Percentiles rank a stretch among this genome's conserved stretches.
These are phyloP conservation scores for Proctacanthus coquilletti DNA, from an alignment of 1,140 invertebrate species.

Conservation along the genomic window DNA sequence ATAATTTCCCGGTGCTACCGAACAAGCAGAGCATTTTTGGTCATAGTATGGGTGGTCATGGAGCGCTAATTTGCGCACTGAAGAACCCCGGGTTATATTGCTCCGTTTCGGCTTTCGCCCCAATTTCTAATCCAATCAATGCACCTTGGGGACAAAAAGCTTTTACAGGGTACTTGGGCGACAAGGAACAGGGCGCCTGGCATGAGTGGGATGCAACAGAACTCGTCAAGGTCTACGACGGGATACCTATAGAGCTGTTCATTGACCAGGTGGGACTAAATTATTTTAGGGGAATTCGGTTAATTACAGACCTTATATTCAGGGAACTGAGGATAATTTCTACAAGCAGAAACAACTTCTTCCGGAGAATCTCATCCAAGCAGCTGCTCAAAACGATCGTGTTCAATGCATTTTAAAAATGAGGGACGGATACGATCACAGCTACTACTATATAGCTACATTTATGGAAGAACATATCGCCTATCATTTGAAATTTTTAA, in stretches of 20 bases:
- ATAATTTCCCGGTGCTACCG: constrained; percentile 48
- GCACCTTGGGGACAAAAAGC: constrained; percentile 82
- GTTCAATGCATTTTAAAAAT: constrained; percentile 59
- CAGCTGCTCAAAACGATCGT: constrained; percentile 50
- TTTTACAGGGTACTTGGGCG: constrained; percentile 76
- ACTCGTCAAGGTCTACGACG: constrained; percentile 68
- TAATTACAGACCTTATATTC: constrained; percentile 28
- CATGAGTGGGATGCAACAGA: constrained; percentile 77
- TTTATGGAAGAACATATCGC: constrained; percentile 90
- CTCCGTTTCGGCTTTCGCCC: constrained; percentile 91
- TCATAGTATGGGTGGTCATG: constrained; percentile 95
- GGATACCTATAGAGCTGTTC: constrained; percentile 67
- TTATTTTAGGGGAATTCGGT: constrained; percentile 5
- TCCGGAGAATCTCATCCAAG: constrained; percentile 67
- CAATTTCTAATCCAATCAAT: constrained; percentile 78
- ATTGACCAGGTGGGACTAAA: constrained; percentile 86
- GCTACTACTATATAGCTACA: constrained; percentile 86
- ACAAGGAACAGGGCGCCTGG: constrained; percentile 48
- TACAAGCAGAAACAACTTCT: constrained; percentile 59
- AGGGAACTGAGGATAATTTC: constrained; percentile 77
- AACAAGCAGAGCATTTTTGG: constrained; percentile 67
- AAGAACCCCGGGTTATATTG: constrained; percentile 84
- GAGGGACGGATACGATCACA: constrained; percentile 88
- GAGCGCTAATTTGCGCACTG: constrained; percentile 79
- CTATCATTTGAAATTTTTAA: constrained; percentile 66